Base-by-base conservation (phyloP, 1,140 invertebrate species). In the Drosophila nannoptera region DNA sequence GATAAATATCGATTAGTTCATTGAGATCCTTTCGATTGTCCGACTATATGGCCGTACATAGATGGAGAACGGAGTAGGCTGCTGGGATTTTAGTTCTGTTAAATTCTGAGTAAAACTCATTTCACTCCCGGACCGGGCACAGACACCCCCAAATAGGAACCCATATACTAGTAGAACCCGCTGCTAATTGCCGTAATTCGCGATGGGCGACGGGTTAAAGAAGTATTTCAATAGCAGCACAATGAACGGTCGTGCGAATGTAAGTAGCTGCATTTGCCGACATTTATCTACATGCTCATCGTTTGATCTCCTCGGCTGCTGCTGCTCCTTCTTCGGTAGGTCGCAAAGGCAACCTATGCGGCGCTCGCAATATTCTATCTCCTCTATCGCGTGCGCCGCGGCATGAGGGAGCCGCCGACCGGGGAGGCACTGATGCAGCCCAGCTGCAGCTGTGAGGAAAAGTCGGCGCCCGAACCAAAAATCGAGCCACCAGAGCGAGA, bases 321-420 rank as follows among this genome's bases (percentile, higher is more conserved):
- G 14, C 14, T 22, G 9, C 31, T 11, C 22, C 9, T 46, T 12
- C 6, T 16, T 7, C 50, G 12, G 8, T 48, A 87, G 83, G 83
- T 87, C 16, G 83, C 83, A 7, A 87, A 87, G 53, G 84, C 69
- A 6, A 87, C 83, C 1, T 87, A 87, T 50, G 83, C 66, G 12
- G 77, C 83, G 2, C 32, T 87, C 16, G 84, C 84, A 2, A 43
- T 87, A 38, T 29, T 87, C 12, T 87, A 73, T 53, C 8, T 87
- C 16, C 8, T 87, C 12, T 80, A 84, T 64, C 69, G 78, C 0
- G 52, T 80, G 43, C 73, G 84, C 0, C 70, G 74, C 4, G 49
- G 73, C 3, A 64, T 67, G n/a, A 29, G 42, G 2, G 55, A 48
- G 6, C 22, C 69, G 4, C 3, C 64, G 2, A 31, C 11, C 5